These are phyloP conservation scores for Rhagologus leucostigma DNA, from an alignment of 2,113 vertebrate species.

Conservation along the genomic window DNA sequence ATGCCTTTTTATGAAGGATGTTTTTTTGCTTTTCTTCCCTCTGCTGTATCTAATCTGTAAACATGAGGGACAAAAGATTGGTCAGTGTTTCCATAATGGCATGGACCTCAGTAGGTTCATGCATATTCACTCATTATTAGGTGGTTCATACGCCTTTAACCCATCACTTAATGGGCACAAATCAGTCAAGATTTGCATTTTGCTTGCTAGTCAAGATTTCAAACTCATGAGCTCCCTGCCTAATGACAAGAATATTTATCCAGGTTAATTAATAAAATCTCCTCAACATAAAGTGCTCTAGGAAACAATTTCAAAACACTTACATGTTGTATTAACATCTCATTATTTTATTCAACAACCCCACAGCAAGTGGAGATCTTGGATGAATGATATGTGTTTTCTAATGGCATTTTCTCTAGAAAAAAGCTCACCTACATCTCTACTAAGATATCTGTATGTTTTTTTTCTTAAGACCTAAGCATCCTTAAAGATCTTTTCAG, in stretches of 20 bases:
- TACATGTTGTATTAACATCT: slow-evolving; percentile 23
- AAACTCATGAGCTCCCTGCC: not conserved
- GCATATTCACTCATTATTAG: not conserved
- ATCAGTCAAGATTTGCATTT: slow-evolving; percentile 47
- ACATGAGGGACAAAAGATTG: not conserved
- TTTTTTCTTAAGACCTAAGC: not conserved
- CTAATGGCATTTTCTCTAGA: not conserved
- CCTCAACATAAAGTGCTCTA: slow-evolving; percentile 1
- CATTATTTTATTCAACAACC: slow-evolving; percentile 34
- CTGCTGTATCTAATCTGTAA: not conserved
- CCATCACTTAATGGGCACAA: not conserved
- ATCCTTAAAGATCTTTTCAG: not conserved
- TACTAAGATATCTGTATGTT: not conserved
- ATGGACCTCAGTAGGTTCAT: not conserved
- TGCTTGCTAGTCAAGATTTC: slow-evolving; percentile 26
- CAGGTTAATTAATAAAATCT: slow-evolving; percentile 52
- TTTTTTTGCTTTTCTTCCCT: not conserved
- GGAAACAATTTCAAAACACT: slow-evolving; percentile 38
- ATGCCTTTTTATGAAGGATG: not conserved
- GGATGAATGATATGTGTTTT: not conserved
- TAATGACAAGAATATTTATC: slow-evolving; percentile 31
- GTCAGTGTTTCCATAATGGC: not conserved
- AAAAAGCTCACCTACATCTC: not conserved
- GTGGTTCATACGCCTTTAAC: not conserved
- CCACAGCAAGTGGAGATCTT: not conserved